Percentiles rank a stretch among this genome's conserved stretches.
These are phyloP conservation scores for Ophiothrix spiculata DNA, from an alignment of 35 echinoderm and acorn worm species.

Conservation along the genomic window DNA sequence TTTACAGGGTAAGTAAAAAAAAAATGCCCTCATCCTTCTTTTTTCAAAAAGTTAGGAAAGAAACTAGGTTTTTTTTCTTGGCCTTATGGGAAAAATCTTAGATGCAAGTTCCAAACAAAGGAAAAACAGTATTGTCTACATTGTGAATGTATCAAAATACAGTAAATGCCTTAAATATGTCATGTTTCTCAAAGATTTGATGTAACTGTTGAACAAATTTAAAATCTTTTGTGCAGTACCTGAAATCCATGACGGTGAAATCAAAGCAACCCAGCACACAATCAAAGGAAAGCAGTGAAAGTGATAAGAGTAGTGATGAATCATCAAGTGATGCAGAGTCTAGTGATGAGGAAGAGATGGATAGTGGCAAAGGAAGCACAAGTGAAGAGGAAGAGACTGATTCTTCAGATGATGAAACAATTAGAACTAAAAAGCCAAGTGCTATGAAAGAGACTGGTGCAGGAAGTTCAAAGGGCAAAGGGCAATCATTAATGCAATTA, in stretches of 20 bases:
- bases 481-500: conserved; percentile 36
- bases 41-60: too few species aligned
- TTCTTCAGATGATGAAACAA: neutral
- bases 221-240: conserved; percentile 52
- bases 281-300: conserved; percentile 36
- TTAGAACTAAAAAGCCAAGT: neutral
- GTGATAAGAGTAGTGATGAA: neutral
- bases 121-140: too few species aligned
- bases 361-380: conserved; percentile 8
- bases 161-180: too few species aligned
- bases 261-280: neutral
- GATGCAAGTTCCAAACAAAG: too few species aligned
- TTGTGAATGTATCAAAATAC: too few species aligned
- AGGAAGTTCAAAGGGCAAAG: neutral
- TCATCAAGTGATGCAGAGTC: neutral
- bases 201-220: too few species aligned
- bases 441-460: neutral
- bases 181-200: too few species aligned
- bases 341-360: conserved; percentile 20
- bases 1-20: too few species aligned
- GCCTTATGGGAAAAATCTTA: too few species aligned
- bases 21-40: too few species aligned
- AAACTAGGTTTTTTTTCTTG: too few species aligned
- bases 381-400: neutral
- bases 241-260: conserved; percentile 65